Percentiles rank a stretch among this genome's conserved stretches.
phyloP scores from a whole-genome alignment of 2,113 vertebrate species.

The Microcebus griseorufus region DNA sequence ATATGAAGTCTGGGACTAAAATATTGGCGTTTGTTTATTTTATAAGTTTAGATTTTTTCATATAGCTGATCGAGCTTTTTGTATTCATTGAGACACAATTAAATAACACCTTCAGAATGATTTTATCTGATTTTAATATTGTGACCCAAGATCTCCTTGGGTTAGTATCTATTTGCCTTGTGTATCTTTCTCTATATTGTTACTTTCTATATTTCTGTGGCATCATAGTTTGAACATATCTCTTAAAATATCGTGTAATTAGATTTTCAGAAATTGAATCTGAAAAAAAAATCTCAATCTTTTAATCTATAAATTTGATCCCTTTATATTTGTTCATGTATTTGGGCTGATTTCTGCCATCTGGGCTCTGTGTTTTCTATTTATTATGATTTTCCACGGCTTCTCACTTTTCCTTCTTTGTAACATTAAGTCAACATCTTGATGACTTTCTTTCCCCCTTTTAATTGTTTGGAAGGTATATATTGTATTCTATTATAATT shows the following conservation, averaged over 20 bases:
- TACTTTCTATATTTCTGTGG: not conserved
- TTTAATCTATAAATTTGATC: not conserved
- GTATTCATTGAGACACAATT: not conserved
- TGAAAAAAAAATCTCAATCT: not conserved
- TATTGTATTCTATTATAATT: not conserved
- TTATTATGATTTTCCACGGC: rapidly evolving
- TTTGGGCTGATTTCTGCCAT: not conserved
- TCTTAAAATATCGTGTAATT: not conserved
- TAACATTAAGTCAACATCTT: not conserved
- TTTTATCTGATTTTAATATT: not conserved
- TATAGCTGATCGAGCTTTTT: not conserved
- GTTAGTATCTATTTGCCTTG: not conserved
- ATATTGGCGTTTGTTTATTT: not conserved
- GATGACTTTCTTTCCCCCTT: not conserved
- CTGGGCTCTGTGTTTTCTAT: not conserved
- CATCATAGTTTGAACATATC: not conserved
- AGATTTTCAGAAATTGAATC: not conserved
- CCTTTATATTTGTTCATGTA: not conserved
- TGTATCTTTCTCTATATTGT: not conserved
- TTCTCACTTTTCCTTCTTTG: not conserved
- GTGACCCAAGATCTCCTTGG: not conserved
- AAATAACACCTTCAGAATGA: not conserved
- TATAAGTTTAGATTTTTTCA: not conserved
- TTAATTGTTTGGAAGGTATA: not conserved
- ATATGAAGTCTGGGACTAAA: conserved; percentile 18